These are phyloP conservation scores for Diarsia dahlii DNA, from an alignment of 2,888 invertebrate species.

Conservation along the genomic window DNA sequence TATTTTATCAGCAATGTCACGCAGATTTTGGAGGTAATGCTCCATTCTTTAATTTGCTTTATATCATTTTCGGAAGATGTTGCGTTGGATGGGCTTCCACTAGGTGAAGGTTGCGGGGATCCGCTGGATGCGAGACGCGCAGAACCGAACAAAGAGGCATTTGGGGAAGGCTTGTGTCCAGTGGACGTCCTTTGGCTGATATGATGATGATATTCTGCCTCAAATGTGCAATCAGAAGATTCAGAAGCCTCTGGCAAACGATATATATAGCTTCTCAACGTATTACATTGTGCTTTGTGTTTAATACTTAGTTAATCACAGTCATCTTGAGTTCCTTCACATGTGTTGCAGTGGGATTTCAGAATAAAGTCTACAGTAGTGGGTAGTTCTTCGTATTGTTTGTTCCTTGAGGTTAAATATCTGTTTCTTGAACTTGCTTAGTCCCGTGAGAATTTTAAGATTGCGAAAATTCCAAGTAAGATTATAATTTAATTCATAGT, in stretches of 20 bases:
- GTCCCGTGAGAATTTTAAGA: neutral
- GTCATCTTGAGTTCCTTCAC: neutral
- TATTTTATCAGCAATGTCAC: neutral
- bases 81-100: too few relatives aligned
- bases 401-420: neutral
- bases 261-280: neutral
- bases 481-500: neutral
- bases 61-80: neutral
- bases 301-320: neutral
- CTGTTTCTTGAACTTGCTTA: neutral
- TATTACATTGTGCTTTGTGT: neutral
- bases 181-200: too few relatives aligned
- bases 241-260: neutral
- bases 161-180: too few relatives aligned
- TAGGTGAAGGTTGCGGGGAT: too few relatives aligned
- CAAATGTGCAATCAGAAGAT: neutral
- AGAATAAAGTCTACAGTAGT: neutral
- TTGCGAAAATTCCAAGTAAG: neutral
- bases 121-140: too few relatives aligned
- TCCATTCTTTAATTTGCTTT: too few relatives aligned
- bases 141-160: too few relatives aligned
- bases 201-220: neutral
- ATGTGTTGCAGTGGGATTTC: conserved; percentile 4
- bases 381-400: neutral
- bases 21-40: neutral